Evolutionary conservation across 2,797 vertebrate genomes (phyloP).

Genomic region (Tarsius wallacei): DNA sequence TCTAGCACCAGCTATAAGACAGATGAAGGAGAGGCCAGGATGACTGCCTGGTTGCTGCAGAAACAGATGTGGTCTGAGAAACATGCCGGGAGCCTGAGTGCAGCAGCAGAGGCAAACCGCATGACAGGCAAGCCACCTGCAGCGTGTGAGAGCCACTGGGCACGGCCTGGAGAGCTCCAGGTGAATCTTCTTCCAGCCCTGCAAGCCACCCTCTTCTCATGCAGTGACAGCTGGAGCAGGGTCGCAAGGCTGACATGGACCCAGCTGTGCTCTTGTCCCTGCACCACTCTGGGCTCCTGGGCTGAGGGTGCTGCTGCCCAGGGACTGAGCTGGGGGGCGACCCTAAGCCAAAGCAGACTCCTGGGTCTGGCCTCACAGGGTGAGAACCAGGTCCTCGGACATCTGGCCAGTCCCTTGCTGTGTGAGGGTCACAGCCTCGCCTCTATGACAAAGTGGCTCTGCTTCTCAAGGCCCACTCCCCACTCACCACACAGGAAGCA

Average conservation of each 20-base stretch:
- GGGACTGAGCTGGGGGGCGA: not conserved
- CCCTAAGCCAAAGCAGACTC: too few relatives aligned
- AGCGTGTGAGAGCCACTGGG: too few relatives aligned
- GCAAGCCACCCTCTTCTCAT: not conserved
- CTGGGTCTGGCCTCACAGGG: not conserved
- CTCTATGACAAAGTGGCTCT: accelerated
- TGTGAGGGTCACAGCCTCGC: accelerated
- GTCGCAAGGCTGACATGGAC: accelerated
- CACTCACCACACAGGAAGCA: too few relatives aligned
- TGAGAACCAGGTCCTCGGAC: not conserved
- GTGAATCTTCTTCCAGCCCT: not conserved
- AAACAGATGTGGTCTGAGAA: not conserved
- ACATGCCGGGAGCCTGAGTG: accelerated
- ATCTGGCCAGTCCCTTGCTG: not conserved
- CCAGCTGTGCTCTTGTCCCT: too few relatives aligned
- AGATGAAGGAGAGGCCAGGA: not conserved
- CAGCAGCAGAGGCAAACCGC: accelerated
- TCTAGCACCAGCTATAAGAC: not conserved
- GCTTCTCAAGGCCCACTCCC: not conserved
- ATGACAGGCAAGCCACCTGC: too few relatives aligned
- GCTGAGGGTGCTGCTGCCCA: accelerated
- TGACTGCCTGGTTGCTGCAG: accelerated
- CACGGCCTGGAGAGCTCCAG: accelerated
- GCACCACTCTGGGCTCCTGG: not conserved
- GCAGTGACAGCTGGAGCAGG: accelerated